These are phyloP conservation scores for Chloebia gouldiae DNA, from an alignment of 2,113 vertebrate species.

Conservation along the genomic window DNA sequence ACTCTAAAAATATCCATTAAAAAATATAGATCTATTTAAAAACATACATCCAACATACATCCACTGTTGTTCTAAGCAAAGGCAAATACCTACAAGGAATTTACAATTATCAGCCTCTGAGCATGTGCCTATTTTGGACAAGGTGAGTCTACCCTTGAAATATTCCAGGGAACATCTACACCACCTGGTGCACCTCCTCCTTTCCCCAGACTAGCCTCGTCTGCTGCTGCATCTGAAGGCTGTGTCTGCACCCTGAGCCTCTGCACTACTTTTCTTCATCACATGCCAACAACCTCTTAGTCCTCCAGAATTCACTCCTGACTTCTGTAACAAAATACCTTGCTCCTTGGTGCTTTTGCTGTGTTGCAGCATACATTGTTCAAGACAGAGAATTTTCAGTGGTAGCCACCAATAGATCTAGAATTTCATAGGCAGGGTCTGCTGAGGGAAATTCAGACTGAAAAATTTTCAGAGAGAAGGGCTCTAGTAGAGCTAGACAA, in stretches of 20 bases:
- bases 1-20: not conserved
- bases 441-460: not conserved
- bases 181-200: not conserved
- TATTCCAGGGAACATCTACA: not conserved
- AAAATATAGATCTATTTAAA: not conserved
- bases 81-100: not conserved
- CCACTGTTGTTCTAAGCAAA: not conserved
- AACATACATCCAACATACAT: not conserved
- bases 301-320: not conserved
- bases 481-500: not conserved
- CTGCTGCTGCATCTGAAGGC: not conserved
- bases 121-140: not conserved
- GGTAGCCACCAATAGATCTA: fast-evolving
- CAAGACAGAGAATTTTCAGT: not conserved
- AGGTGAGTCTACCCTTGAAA: not conserved
- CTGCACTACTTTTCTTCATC: too few relatives aligned
- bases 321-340: not conserved
- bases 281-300: not conserved
- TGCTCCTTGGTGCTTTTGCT: not conserved
- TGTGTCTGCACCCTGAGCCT: not conserved
- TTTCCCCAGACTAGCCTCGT: not conserved
- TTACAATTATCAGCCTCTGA: not conserved
- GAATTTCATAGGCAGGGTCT: not conserved
- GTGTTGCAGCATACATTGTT: not conserved
- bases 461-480: not conserved